Evolutionary conservation across 2,888 invertebrate species (phyloP), one percentile per base, ranked within the genome.

Genomic region (Oscheius sp.): DNA sequence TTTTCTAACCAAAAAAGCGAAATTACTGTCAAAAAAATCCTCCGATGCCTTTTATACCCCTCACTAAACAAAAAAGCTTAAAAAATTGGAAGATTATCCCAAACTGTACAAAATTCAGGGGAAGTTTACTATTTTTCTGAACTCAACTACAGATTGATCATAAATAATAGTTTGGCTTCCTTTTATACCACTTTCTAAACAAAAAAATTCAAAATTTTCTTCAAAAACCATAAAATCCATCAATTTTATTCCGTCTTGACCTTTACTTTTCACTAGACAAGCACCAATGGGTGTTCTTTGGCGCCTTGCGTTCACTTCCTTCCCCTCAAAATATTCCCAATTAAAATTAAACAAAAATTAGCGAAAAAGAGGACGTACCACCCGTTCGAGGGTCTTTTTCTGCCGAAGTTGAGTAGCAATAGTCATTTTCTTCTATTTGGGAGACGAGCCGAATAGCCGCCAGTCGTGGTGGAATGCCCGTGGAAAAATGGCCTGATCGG

Each of bases 401-500:
- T 69, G 69, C 21, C 56, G 55, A 41, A 69, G 16, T 35, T 69
- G 69, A 12, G 69, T 69, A 53, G 69, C 69, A 18, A 69, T 35
- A 35, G 69, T 69, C 69, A 69, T 69, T 35, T 25, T 21, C 55
- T 2, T 5, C 13, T 21, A 18, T 6, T 7, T 23, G 12, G 3
- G 55, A 55, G 61, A 25, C 43, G 61, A 43, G 61, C 61, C 61
- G 29, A 41, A 61, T 61, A 41, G 45, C 43, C 45, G 41, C 61
- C 21, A 25, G 21, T 61, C 18, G 61, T 35, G 35, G 35, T 35
- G 35, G 35, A 35, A 35, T 35, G 35, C 35, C 35, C 35, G 35
- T 35, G 53, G 53, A 25, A n/a, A 23, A 21, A 53, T 23, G 18
- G 25, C 12, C 12, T 25, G 25, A n/a, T 53, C 53, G 25, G 53